Conservation (phyloP, 2,797 vertebrate species). For the Etheostoma nigrum region DNA sequence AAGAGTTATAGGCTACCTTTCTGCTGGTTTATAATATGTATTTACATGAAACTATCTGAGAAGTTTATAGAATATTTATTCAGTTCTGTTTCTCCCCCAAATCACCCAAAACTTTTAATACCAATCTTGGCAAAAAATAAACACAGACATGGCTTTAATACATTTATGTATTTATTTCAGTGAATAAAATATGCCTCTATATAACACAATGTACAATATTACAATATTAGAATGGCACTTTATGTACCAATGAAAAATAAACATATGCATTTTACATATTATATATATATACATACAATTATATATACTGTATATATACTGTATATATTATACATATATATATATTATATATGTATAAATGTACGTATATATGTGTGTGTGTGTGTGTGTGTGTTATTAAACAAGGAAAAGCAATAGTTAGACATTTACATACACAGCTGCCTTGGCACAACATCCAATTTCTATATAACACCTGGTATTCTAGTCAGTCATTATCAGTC, state of each 20-base stretch:
- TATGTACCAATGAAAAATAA: conserved; percentile 72
- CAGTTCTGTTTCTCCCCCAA: background rate
- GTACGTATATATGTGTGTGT: conserved; percentile 10
- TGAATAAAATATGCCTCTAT: conserved; percentile 77
- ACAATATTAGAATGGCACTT: conserved; percentile 55
- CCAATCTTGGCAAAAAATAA: conserved; percentile 17
- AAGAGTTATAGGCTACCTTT: too few species aligned
- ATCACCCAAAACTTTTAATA: conserved; percentile 19
- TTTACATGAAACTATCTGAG: too few species aligned
- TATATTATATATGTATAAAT: background rate
- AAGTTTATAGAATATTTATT: background rate
- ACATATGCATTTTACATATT: conserved; percentile 7
- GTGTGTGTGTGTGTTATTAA: conserved; percentile 25
- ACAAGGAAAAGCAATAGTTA: conserved; percentile 43
- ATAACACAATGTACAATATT: conserved; percentile 71
- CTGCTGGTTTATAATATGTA: too few species aligned
- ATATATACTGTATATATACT: background rate
- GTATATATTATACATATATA: background rate
- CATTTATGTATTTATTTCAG: conserved; percentile 62
- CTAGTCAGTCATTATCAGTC: conserved; percentile 72
- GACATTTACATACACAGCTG: conserved; percentile 73
- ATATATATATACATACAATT: too few species aligned
- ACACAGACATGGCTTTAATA: conserved; percentile 5
- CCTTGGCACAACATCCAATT: conserved; percentile 71
- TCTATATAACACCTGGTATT: conserved; percentile 67